phyloP scores from a whole-genome alignment of 2,797 vertebrate species.

The Acanthornis magna region DNA sequence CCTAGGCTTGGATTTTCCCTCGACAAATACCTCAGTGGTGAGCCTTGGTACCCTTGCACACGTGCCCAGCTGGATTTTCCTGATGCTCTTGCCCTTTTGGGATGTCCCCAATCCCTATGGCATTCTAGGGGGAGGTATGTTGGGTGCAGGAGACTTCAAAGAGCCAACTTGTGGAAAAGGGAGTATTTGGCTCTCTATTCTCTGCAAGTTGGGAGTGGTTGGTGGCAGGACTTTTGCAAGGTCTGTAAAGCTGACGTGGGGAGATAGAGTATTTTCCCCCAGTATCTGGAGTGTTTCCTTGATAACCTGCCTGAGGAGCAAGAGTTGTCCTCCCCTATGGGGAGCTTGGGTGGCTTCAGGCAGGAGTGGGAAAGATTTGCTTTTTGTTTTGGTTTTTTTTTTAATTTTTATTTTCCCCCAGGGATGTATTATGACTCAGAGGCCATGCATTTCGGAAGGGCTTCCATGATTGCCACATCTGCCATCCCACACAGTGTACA shows the following conservation, averaged over 20 bases:
- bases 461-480: background rate
- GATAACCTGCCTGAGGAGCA: background rate
- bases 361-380: background rate
- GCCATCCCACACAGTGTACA: background rate
- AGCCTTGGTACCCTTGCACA: background rate
- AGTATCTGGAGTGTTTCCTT: background rate
- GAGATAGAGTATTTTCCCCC: background rate
- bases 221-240: background rate
- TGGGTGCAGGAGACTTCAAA: background rate
- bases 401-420: background rate
- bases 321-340: background rate
- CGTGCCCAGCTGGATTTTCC: background rate
- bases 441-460: background rate
- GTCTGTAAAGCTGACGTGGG: fast-evolving
- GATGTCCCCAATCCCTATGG: background rate
- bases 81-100: background rate
- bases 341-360: background rate
- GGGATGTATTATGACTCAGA: background rate
- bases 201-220: background rate
- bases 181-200: background rate
- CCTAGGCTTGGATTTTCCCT: background rate
- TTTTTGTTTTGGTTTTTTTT: background rate
- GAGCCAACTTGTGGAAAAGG: background rate
- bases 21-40: background rate
- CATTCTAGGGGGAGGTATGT: background rate